Percentiles rank a stretch among this genome's conserved stretches.
Evolutionary conservation across 2,797 vertebrate genomes (phyloP).

Genomic region (Acanthurus leucopareius): DNA sequence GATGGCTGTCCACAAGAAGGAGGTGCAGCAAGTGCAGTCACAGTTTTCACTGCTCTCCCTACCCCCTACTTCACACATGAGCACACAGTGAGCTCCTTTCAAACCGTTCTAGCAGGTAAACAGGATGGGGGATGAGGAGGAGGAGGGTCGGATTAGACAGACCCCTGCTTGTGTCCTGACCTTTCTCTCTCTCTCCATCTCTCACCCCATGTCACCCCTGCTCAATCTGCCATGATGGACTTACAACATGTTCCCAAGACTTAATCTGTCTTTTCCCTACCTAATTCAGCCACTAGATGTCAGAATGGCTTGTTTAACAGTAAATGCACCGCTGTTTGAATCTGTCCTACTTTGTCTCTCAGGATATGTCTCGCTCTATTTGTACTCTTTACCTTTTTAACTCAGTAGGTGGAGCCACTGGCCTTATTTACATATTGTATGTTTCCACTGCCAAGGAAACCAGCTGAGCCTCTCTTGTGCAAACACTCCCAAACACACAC

Average conservation of each 20-base stretch:
- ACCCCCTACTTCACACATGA: slow-evolving; percentile 40
- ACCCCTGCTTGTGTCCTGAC: slow-evolving; percentile 69
- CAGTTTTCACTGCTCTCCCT: slow-evolving; percentile 41
- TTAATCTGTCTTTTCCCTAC: slow-evolving; percentile 16
- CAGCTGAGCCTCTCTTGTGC: slow-evolving; percentile 75
- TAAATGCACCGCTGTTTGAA: not conserved
- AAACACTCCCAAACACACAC: slow-evolving; percentile 62
- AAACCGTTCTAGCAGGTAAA: slow-evolving; percentile 77
- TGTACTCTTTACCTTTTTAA: slow-evolving; percentile 41
- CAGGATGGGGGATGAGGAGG: slow-evolving; percentile 60
- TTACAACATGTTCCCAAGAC: slow-evolving; percentile 49
- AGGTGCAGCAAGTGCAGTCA: slow-evolving; percentile 23
- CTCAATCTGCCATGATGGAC: not conserved
- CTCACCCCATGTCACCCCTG: slow-evolving; percentile 26
- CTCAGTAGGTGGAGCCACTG: slow-evolving; percentile 66
- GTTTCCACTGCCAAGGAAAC: slow-evolving; percentile 80
- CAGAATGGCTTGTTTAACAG: slow-evolving; percentile 28
- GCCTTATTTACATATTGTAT: slow-evolving; percentile 68
- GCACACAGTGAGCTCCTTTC: slow-evolving; percentile 69
- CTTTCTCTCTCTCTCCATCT: slow-evolving; percentile 35
- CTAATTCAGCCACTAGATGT: slow-evolving; percentile 61
- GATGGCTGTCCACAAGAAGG: slow-evolving; percentile 33
- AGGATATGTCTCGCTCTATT: slow-evolving; percentile 19
- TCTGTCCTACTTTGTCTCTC: slow-evolving; percentile 4
- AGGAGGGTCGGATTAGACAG: slow-evolving; percentile 64